Evolutionary conservation across 2,797 vertebrate genomes (phyloP).

Genomic region (Tiaroga cobitis): DNA sequence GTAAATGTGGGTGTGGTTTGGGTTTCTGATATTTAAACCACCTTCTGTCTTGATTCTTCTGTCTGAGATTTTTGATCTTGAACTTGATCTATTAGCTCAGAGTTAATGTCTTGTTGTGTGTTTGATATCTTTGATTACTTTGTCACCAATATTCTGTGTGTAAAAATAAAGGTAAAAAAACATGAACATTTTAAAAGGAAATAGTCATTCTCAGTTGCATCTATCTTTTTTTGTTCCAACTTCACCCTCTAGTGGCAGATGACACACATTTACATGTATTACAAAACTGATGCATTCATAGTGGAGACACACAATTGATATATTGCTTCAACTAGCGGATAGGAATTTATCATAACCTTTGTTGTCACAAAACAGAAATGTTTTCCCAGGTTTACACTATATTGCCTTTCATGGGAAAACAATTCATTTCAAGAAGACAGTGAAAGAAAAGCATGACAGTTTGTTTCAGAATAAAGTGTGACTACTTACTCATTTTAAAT

Average conservation of each 20-base stretch:
- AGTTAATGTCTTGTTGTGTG: background rate
- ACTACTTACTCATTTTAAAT: background rate
- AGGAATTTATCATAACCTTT: background rate
- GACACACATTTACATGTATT: background rate
- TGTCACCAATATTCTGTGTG: background rate
- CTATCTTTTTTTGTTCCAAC: background rate
- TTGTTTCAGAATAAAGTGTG: background rate
- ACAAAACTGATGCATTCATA: background rate
- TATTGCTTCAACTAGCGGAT: background rate
- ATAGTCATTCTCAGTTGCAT: background rate
- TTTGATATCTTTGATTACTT: background rate
- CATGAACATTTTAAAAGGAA: background rate
- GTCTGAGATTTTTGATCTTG: background rate
- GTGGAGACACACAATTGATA: background rate
- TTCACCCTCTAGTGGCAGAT: constrained; percentile 12
- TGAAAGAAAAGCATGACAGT: background rate
- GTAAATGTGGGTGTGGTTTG: constrained; percentile 11
- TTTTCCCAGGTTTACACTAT: background rate
- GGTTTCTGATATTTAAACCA: constrained; percentile 19
- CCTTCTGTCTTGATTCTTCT: background rate
- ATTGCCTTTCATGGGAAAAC: background rate
- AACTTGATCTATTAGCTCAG: background rate
- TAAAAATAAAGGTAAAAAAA: too few species aligned
- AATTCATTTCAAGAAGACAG: background rate
- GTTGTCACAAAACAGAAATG: background rate